These are phyloP conservation scores for Saxidomus purpurata DNA, from an alignment of 1,140 invertebrate species.

Conservation along the genomic window DNA sequence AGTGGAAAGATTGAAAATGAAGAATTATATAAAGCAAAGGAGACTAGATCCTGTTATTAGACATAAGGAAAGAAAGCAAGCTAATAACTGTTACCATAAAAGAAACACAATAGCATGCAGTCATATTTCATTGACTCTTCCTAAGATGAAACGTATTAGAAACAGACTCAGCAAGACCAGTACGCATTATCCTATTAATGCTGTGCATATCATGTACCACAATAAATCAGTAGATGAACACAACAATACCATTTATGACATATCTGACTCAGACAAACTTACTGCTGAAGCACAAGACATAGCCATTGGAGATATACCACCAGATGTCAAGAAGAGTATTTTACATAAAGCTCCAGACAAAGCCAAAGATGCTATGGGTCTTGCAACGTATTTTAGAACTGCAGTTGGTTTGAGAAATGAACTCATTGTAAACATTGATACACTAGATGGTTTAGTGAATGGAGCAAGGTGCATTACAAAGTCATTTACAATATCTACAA, in stretches of 20 bases:
- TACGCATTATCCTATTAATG: neutral
- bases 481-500: neutral
- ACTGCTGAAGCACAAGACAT: conserved; percentile 35
- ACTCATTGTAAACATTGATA: conserved; percentile 54
- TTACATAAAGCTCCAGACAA: neutral
- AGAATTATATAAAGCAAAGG: too few species aligned
- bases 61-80: too few species aligned
- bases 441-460: conserved; percentile 48
- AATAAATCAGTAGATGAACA: neutral
- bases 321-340: conserved; percentile 22
- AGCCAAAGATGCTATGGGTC: conserved; percentile 13
- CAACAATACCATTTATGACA: conserved; percentile 35
- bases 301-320: conserved; percentile 18
- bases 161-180: neutral
- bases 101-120: too few species aligned
- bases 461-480: conserved; percentile 18
- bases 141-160: too few species aligned
- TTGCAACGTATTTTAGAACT: neutral
- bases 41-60: too few species aligned
- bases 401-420: conserved; percentile 39
- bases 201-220: neutral
- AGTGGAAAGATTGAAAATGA: too few species aligned
- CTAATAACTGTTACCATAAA: too few species aligned
- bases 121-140: too few species aligned
- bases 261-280: conserved; percentile 15